Percentiles rank a stretch among this genome's conserved stretches.
Conservation (phyloP, 2,888 invertebrate species). For the Hyposoter didymator region DNA sequence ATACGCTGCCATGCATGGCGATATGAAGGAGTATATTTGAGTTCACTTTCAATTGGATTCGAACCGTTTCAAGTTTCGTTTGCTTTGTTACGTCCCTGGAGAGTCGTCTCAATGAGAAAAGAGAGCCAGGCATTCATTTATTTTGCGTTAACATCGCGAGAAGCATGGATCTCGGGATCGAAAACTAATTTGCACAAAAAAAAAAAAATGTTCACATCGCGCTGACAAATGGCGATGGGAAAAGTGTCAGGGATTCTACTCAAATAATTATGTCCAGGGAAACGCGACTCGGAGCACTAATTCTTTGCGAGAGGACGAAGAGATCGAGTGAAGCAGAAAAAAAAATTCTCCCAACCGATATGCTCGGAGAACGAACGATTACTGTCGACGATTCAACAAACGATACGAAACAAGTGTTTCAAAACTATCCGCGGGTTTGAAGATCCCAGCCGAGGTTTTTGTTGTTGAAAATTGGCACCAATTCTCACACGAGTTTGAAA, state of each 20-base stretch:
- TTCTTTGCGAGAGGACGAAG: background rate
- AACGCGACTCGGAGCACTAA: background rate
- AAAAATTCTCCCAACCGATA: background rate
- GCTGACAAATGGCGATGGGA: background rate
- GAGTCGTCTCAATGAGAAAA: background rate
- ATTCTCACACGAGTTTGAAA: conserved; percentile 32
- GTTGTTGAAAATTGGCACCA: conserved; percentile 37
- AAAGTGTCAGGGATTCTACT: background rate
- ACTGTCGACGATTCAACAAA: conserved; percentile 14
- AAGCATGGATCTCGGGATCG: conserved; percentile 28
- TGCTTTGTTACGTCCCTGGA: conserved; percentile 17
- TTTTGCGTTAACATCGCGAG: background rate
- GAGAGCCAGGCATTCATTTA: background rate
- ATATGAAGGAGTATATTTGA: background rate
- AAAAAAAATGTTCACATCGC: background rate
- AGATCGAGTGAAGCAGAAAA: background rate
- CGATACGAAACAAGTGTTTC: conserved; percentile 9
- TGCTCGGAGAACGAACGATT: conserved; percentile 3
- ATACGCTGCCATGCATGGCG: background rate
- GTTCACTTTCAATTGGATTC: conserved; percentile 30
- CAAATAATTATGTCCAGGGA: background rate
- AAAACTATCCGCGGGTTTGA: background rate
- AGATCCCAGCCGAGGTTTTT: conserved; percentile 23
- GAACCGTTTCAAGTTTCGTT: conserved; percentile 38
- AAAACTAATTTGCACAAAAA: background rate